Percentiles rank a stretch among this genome's conserved stretches.
These are phyloP conservation scores for Sternotherus odoratus DNA, from an alignment of 2,797 vertebrate genomes.

Conservation along the genomic window DNA sequence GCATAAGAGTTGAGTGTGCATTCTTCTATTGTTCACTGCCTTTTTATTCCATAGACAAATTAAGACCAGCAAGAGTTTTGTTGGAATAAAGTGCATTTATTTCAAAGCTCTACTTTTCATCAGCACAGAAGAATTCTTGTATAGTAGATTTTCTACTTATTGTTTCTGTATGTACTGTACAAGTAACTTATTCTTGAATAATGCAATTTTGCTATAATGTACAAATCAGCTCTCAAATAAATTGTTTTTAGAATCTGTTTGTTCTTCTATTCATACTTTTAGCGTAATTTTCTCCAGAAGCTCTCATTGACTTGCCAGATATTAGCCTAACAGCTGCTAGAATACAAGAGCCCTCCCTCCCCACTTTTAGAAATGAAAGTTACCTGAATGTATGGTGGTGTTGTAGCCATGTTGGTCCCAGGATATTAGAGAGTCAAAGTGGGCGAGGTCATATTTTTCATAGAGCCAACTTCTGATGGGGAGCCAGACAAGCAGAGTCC, in stretches of 20 bases:
- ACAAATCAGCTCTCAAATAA: constrained; percentile 76
- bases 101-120: constrained; percentile 37
- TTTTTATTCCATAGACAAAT: constrained; percentile 7
- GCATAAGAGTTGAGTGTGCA: background rate
- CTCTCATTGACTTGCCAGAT: rapidly evolving
- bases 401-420: background rate
- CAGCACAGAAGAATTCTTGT: constrained; percentile 63
- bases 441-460: background rate
- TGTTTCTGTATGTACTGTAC: constrained; percentile 84
- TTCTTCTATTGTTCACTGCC: constrained; percentile 27
- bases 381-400: background rate
- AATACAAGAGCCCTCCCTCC: background rate
- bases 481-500: background rate
- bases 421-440: background rate
- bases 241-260: constrained; percentile 75
- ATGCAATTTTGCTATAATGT: constrained; percentile 79
- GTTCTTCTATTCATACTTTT: constrained; percentile 22
- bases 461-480: background rate
- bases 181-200: constrained; percentile 85
- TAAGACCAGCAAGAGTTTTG: constrained; percentile 35
- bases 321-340: rapidly evolving
- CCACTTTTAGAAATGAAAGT: background rate
- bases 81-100: constrained; percentile 34
- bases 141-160: constrained; percentile 74
- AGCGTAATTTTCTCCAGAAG: background rate